A percentile compares a stretch with the other conserved stretches of the same genome.
Conservation (phyloP, 1,140 invertebrate species). For the Drosophila insularis region DNA sequence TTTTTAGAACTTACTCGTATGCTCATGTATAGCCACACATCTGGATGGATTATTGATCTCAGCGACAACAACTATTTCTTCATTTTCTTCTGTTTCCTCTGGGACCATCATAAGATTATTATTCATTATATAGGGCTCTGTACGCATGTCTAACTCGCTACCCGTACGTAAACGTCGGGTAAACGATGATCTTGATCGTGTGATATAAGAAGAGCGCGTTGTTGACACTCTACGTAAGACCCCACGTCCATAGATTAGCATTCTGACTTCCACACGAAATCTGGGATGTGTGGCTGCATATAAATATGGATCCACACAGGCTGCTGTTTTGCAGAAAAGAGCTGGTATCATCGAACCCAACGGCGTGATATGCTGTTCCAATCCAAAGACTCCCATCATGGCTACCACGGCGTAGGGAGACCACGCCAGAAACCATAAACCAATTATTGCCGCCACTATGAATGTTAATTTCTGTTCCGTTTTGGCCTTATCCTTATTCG, state of each 20-base stretch:
- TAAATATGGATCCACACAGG: conserved; percentile 89
- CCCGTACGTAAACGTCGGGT: conserved; percentile 53
- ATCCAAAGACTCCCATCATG: conserved; percentile 87
- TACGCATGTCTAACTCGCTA: conserved; percentile 36
- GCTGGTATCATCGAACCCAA: conserved; percentile 89
- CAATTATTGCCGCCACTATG: conserved; percentile 87
- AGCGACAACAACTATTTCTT: conserved; percentile 69
- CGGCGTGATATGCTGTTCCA: conserved; percentile 86
- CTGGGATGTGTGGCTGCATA: conserved; percentile 89
- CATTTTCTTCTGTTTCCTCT: conserved; percentile 75
- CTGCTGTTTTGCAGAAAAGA: conserved; percentile 89
- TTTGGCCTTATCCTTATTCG: conserved; percentile 86
- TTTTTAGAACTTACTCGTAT: conserved; percentile 63
- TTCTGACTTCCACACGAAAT: conserved; percentile 85
- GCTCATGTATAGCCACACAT: conserved; percentile 44
- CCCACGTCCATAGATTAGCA: conserved; percentile 63
- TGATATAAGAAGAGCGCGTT: conserved; percentile 72
- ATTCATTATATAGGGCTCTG: conserved; percentile 59
- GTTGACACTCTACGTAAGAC: conserved; percentile 60
- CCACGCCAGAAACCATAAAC: conserved; percentile 89
- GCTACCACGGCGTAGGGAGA: conserved; percentile 89
- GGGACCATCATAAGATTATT: conserved; percentile 76
- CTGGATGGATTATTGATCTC: conserved; percentile 56
- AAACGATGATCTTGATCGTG: conserved; percentile 67
- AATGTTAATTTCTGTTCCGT: conserved; percentile 87